phyloP scores from a whole-genome alignment of 2,888 invertebrate species.

The Stomorhina lunata region DNA sequence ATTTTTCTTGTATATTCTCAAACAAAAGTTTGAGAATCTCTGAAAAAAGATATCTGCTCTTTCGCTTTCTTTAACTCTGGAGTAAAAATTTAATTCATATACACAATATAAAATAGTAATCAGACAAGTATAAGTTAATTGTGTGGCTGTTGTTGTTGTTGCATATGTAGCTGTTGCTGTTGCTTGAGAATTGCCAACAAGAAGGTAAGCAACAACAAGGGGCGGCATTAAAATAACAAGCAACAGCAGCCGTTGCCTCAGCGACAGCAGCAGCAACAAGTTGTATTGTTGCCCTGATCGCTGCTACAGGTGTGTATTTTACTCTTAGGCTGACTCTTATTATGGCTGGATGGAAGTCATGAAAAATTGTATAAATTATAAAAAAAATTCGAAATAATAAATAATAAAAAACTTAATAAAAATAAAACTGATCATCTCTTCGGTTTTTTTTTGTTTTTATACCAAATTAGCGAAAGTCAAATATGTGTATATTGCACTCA shows the following conservation, averaged over 20 bases:
- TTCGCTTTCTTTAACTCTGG: constrained; percentile 59
- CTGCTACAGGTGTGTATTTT: constrained; percentile 49
- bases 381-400: constrained; percentile 29
- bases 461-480: constrained; percentile 65
- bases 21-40: constrained; percentile 53
- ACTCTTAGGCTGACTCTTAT: constrained; percentile 12
- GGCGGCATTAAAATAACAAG: constrained; percentile 43
- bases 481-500: constrained; percentile 26
- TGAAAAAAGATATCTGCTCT: constrained; percentile 32
- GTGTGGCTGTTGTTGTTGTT: constrained; percentile 18
- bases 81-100: neutral
- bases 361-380: constrained; percentile 29
- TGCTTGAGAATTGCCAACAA: constrained; percentile 24
- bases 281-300: constrained; percentile 55
- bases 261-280: constrained; percentile 23
- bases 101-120: constrained; percentile 50
- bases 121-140: constrained; percentile 57
- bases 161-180: constrained; percentile 27
- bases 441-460: constrained; percentile 34
- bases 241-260: neutral
- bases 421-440: constrained; percentile 57
- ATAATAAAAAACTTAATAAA: constrained; percentile 22
- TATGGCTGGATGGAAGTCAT: constrained; percentile 29
- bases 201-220: constrained; percentile 50
- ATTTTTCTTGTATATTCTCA: too few relatives aligned